Evolutionary conservation across 2,888 invertebrate species (phyloP).

Genomic region (Hololepta plana): DNA sequence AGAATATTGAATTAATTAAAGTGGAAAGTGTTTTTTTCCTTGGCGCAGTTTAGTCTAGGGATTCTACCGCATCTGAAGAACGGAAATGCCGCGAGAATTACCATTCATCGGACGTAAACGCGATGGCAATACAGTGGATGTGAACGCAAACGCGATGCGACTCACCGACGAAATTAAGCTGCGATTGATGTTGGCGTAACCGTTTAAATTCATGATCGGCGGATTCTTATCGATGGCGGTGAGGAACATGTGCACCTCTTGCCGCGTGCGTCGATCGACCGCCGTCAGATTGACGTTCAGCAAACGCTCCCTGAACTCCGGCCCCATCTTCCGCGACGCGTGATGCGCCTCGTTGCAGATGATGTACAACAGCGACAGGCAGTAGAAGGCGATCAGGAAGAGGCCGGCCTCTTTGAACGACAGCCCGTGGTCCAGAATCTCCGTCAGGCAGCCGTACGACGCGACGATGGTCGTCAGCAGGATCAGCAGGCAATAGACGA

Average conservation of each 20-base stretch:
- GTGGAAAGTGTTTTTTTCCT: too few relatives aligned
- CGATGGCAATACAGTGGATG: too few relatives aligned
- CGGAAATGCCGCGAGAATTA: too few relatives aligned
- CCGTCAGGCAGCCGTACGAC: constrained; percentile 49
- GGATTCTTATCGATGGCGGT: constrained; percentile 58
- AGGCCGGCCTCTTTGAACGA: constrained; percentile 55
- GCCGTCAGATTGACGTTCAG: constrained; percentile 47
- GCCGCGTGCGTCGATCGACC: constrained; percentile 44
- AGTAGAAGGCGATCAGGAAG: constrained; percentile 51
- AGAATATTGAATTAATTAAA: too few relatives aligned
- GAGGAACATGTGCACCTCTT: constrained; percentile 55
- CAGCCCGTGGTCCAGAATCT: constrained; percentile 51
- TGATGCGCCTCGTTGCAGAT: constrained; percentile 60
- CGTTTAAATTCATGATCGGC: constrained; percentile 58
- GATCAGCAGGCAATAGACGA: constrained; percentile 54
- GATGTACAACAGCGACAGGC: constrained; percentile 48
- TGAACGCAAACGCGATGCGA: too few relatives aligned
- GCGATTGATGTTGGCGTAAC: constrained; percentile 53
- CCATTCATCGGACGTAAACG: too few relatives aligned
- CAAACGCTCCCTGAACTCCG: constrained; percentile 36
- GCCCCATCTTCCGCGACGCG: constrained; percentile 40
- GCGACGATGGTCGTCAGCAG: constrained; percentile 58
- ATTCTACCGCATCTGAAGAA: too few relatives aligned
- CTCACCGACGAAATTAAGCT: constrained; percentile 48
- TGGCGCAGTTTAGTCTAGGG: too few relatives aligned